Conservation (phyloP, 2,888 invertebrate genomes). For the Ferdinandea cuprea region DNA sequence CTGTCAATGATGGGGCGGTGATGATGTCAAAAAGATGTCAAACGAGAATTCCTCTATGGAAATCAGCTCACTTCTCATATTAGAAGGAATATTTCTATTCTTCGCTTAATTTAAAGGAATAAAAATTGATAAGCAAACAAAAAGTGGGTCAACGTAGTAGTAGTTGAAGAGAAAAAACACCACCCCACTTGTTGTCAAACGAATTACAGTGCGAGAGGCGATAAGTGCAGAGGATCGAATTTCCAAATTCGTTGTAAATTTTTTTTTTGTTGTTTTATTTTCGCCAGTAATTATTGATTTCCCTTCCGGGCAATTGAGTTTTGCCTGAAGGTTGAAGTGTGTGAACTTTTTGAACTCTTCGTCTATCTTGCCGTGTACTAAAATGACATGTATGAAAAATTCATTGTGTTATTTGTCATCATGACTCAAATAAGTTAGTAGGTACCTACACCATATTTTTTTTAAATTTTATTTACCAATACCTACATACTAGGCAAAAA, state of each 20-base stretch:
- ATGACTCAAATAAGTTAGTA: background rate
- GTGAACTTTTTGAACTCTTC: slow-evolving; percentile 26
- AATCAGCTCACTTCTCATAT: slow-evolving; percentile 32
- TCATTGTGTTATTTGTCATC: background rate
- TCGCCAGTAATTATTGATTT: slow-evolving; percentile 60
- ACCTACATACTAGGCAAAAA: too few species aligned
- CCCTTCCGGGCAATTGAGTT: slow-evolving; percentile 30
- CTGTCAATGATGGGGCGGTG: slow-evolving; percentile 51
- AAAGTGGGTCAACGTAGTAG: slow-evolving; percentile 54
- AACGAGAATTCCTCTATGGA: slow-evolving; percentile 39
- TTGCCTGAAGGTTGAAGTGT: slow-evolving; percentile 16
- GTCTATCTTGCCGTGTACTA: background rate
- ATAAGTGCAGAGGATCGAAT: slow-evolving; percentile 32
- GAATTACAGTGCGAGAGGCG: background rate
- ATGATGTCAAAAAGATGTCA: slow-evolving; percentile 65
- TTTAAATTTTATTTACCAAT: too few species aligned
- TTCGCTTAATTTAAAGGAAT: slow-evolving; percentile 43
- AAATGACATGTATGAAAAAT: background rate
- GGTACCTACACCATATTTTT: too few species aligned
- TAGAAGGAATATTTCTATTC: background rate
- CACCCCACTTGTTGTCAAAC: slow-evolving; percentile 71
- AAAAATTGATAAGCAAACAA: slow-evolving; percentile 44
- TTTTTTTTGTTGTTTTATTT: too few species aligned
- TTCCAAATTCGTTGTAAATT: slow-evolving; percentile 46
- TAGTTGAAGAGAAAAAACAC: slow-evolving; percentile 30